These are phyloP conservation scores for Stichodactyla helianthus DNA, from an alignment of 64 coral and sea anemone genomes.

Conservation along the genomic window DNA sequence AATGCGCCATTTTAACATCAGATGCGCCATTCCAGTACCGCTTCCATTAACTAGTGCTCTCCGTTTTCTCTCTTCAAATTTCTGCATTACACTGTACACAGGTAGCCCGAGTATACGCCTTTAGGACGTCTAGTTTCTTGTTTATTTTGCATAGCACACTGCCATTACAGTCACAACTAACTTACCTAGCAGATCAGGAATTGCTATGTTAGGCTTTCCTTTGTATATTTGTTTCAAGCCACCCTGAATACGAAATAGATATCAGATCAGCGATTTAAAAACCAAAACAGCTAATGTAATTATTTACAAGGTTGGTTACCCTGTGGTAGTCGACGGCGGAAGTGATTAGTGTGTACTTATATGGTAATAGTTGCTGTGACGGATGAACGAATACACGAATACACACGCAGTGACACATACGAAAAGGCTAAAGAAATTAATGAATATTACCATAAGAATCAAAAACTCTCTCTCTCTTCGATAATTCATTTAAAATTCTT, in stretches of 20 bases:
- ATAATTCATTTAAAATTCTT: background rate
- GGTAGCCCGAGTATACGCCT: too few relatives aligned
- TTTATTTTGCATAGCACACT: too few relatives aligned
- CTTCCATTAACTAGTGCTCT: too few relatives aligned
- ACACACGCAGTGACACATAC: background rate
- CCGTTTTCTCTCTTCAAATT: too few relatives aligned
- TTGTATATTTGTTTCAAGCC: constrained; percentile 64
- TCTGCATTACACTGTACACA: too few relatives aligned
- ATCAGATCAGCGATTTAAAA: too few relatives aligned
- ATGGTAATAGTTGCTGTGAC: background rate
- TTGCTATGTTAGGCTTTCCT: constrained; percentile 46
- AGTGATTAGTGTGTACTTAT: background rate
- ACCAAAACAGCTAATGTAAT: background rate
- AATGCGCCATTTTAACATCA: too few relatives aligned
- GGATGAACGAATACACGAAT: background rate
- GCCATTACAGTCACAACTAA: background rate
- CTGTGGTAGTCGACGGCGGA: constrained; percentile 1
- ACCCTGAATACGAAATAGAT: constrained; percentile 37
- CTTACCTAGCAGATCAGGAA: constrained; percentile 82
- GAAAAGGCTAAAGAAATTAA: background rate
- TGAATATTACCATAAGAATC: background rate
- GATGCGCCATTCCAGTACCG: too few relatives aligned
- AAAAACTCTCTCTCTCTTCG: background rate
- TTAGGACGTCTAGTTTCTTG: too few relatives aligned
- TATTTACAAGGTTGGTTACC: background rate